phyloP scores from a whole-genome alignment of 2,113 vertebrate species.

The Prolemur simus region DNA sequence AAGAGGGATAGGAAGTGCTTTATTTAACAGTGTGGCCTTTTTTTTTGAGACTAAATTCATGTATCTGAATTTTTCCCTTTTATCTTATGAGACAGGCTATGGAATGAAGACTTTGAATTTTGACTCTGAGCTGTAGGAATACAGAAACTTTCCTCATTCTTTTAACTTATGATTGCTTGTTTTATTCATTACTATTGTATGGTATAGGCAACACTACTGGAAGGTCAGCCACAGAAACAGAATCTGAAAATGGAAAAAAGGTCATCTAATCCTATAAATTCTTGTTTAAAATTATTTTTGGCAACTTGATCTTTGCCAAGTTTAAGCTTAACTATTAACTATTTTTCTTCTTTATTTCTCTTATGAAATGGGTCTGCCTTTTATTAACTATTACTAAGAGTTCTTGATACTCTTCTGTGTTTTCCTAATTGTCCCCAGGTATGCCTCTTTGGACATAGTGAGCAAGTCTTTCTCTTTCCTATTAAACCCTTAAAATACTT shows the following conservation, averaged over 20 bases:
- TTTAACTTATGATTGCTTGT: background rate
- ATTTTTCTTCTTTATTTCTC: background rate
- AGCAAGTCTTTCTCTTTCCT: background rate
- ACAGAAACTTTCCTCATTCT: background rate
- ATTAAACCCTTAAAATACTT: slow-evolving; percentile 11
- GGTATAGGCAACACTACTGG: background rate
- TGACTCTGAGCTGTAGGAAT: background rate
- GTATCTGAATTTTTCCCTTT: slow-evolving; percentile 5
- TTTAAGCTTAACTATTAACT: background rate
- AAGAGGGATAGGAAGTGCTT: background rate
- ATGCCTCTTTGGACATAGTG: background rate
- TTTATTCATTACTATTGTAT: background rate
- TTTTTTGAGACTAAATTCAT: slow-evolving; percentile 28
- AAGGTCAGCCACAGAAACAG: background rate
- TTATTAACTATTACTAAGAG: background rate
- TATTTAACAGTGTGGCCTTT: background rate
- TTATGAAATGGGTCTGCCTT: background rate
- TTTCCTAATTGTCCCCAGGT: background rate
- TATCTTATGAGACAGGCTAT: background rate
- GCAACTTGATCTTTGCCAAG: background rate
- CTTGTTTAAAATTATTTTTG: background rate
- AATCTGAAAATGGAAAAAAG: slow-evolving; percentile 6
- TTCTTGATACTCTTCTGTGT: background rate
- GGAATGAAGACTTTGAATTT: slow-evolving; percentile 36
- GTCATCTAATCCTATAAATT: background rate